Evolutionary conservation across 2,113 vertebrate species (phyloP).

Genomic region (Lethenteron camtschaticum): DNA sequence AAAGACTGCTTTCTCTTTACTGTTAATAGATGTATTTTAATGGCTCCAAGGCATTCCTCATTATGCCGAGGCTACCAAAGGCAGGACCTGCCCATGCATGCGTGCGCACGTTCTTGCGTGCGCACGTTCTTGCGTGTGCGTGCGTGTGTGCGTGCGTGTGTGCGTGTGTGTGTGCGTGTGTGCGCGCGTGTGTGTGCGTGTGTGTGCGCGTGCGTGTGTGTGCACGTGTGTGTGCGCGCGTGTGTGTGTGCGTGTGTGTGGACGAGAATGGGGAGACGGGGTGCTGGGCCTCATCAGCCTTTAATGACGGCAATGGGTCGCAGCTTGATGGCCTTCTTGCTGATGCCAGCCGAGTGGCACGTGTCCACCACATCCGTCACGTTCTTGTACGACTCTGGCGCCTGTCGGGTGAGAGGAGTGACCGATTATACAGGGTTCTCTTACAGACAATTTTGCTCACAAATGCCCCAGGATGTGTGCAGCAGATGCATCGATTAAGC

Average conservation of each 20-base stretch:
- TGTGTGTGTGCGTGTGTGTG: neutral
- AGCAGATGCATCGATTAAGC: no score
- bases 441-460: neutral
- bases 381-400: constrained; percentile 89
- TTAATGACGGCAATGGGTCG: constrained; percentile 91
- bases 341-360: constrained; percentile 84
- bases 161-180: neutral
- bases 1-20: no score
- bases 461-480: no score
- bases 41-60: no score
- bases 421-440: neutral
- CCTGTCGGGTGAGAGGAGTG: constrained; percentile 22
- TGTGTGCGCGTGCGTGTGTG: neutral
- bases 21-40: no score
- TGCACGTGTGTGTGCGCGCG: neutral
- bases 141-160: neutral
- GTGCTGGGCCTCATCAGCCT: constrained; percentile 23
- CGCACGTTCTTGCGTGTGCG: neutral
- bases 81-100: no score
- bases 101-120: neutral
- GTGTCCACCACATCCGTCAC: constrained; percentile 92
- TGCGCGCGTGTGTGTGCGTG: neutral
- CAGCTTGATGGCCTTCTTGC: constrained; percentile 89
- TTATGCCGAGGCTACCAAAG: no score
- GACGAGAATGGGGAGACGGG: no score